phyloP scores from a whole-genome alignment of 1,140 invertebrate species.

The Brachionus koreanus region DNA sequence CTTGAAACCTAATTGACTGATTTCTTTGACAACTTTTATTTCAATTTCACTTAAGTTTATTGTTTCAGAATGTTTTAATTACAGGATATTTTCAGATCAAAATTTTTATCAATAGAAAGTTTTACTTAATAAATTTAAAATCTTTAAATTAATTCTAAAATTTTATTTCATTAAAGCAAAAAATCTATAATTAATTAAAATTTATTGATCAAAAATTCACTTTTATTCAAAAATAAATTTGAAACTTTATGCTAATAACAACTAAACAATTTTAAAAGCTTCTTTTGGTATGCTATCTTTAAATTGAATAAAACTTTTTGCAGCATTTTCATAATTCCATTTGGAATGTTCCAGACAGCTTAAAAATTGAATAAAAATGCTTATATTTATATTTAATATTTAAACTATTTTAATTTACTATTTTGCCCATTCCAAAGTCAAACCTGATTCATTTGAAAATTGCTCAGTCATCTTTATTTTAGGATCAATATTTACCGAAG shows the following conservation, averaged over 20 bases:
- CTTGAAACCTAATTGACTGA: too few relatives aligned
- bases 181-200: neutral
- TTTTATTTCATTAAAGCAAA: too few relatives aligned
- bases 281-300: constrained; percentile 12
- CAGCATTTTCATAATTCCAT: constrained; percentile 18
- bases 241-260: neutral
- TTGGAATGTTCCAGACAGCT: neutral
- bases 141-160: too few relatives aligned
- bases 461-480: neutral
- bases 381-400: neutral
- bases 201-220: neutral
- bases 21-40: too few relatives aligned
- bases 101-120: too few relatives aligned
- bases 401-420: neutral
- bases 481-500: neutral
- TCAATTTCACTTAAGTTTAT: too few relatives aligned
- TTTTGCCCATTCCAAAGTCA: neutral
- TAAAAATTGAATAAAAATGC: neutral
- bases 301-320: neutral
- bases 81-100: too few relatives aligned
- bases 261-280: neutral
- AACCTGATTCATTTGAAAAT: neutral
- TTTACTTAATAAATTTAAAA: too few relatives aligned
- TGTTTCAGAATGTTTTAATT: too few relatives aligned
- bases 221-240: neutral